Percentiles rank a stretch among this genome's conserved stretches.
These are phyloP conservation scores for Heptranchias perlo DNA, from an alignment of 2,113 vertebrate genomes.

Conservation along the genomic window DNA sequence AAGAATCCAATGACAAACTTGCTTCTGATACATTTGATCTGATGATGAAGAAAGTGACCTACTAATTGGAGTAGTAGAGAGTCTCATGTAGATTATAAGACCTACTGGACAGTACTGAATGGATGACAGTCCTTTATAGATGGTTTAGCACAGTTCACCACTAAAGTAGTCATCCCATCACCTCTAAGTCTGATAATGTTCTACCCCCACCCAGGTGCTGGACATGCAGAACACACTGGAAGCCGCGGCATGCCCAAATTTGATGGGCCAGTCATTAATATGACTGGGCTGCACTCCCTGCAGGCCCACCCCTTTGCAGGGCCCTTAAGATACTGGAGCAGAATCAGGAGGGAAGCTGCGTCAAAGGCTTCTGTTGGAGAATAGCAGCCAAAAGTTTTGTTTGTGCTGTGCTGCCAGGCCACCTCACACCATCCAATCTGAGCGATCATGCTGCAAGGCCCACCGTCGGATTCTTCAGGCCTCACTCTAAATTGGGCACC, in stretches of 20 bases:
- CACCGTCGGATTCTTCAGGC: not conserved
- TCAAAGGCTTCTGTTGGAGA: too few relatives aligned
- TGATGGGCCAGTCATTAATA: not conserved
- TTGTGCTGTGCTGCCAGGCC: not conserved
- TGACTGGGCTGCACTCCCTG: not conserved
- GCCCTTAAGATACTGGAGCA: too few relatives aligned
- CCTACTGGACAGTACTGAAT: too few relatives aligned
- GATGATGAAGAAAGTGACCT: not conserved
- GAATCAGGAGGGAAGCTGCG: too few relatives aligned
- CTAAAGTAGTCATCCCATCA: too few relatives aligned
- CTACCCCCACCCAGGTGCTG: too few relatives aligned
- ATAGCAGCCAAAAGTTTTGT: not conserved
- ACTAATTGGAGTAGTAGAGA: not conserved
- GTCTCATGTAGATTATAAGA: not conserved
- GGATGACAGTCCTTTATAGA: too few relatives aligned
- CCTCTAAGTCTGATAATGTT: too few relatives aligned
- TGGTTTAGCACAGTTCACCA: too few relatives aligned
- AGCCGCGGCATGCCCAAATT: not conserved
- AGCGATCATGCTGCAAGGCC: not conserved
- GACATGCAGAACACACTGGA: not conserved
- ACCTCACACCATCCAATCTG: not conserved
- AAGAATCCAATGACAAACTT: not conserved
- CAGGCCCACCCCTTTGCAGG: too few relatives aligned
- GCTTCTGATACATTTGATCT: not conserved
- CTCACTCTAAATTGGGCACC: not conserved